A percentile compares a stretch with the other conserved stretches of the same genome.
Conservation (phyloP, 2,888 invertebrate genomes). For the Mythimna lalbum region DNA sequence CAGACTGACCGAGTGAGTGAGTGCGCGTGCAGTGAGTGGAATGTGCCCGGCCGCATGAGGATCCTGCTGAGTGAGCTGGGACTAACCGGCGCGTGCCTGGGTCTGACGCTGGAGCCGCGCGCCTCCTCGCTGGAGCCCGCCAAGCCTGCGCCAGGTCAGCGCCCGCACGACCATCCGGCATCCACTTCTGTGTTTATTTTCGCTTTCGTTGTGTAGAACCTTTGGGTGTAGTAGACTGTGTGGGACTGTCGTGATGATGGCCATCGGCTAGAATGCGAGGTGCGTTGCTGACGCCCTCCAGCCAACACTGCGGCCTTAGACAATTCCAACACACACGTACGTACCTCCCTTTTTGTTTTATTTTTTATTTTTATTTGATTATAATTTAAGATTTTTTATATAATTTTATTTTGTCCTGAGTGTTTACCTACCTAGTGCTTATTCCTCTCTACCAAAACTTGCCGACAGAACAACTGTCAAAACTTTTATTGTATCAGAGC, state of each 20-base stretch:
- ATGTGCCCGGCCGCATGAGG: constrained; percentile 90
- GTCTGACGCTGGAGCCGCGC: constrained; percentile 89
- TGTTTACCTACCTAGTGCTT: constrained; percentile 29
- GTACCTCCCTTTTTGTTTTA: constrained; percentile 85
- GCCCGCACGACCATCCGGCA: constrained; percentile 86
- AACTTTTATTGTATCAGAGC: constrained; percentile 37
- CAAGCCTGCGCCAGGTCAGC: constrained; percentile 90
- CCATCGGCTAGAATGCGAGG: constrained; percentile 91
- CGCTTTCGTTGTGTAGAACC: constrained; percentile 90
- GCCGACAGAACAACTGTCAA: constrained; percentile 26
- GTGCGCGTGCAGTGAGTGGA: constrained; percentile 90
- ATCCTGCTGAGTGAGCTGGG: constrained; percentile 91
- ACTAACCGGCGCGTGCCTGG: constrained; percentile 90
- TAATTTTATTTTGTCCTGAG: constrained; percentile 60
- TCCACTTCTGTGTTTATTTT: constrained; percentile 90
- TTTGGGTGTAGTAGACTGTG: constrained; percentile 88
- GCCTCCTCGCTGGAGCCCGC: constrained; percentile 87
- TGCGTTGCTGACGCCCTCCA: constrained; percentile 90
- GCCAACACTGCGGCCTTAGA: constrained; percentile 88
- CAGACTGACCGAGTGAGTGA: constrained; percentile 86
- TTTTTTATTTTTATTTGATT: constrained; percentile 72
- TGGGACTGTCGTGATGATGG: constrained; percentile 89
- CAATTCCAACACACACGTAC: constrained; percentile 88
- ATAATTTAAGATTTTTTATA: constrained; percentile 63
- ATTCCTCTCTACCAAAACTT: constrained; percentile 14